phyloP scores from a whole-genome alignment of 2,113 vertebrate genomes.

The Sylvilagus bachmani region DNA sequence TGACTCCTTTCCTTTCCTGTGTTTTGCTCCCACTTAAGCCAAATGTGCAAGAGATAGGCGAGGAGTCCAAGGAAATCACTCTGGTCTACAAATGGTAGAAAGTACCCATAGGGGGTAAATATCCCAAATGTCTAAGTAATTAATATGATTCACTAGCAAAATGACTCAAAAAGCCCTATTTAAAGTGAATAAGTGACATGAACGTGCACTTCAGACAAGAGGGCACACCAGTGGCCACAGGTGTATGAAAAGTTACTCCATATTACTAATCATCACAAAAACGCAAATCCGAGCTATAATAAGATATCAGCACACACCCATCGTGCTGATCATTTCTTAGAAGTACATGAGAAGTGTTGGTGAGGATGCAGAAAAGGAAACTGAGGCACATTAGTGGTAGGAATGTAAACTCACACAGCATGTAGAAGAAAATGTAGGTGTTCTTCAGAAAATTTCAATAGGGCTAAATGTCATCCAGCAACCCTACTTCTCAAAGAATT shows the following conservation, averaged over 20 bases:
- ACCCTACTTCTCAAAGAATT: neutral
- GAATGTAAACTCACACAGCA: neutral
- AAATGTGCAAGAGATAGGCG: neutral
- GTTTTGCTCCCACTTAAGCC: neutral
- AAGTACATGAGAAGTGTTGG: neutral
- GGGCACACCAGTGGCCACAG: neutral
- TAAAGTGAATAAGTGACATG: neutral
- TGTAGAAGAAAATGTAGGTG: neutral
- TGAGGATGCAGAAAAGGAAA: neutral
- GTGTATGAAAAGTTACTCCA: neutral
- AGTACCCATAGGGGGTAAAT: neutral
- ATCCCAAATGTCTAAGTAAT: neutral
- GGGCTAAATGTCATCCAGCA: neutral
- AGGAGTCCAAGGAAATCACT: neutral
- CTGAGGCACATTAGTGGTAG: neutral
- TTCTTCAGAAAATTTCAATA: neutral
- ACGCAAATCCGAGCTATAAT: neutral
- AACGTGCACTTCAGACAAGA: neutral
- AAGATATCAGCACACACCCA: neutral
- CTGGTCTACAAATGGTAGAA: neutral
- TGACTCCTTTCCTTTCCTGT: neutral
- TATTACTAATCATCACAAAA: neutral
- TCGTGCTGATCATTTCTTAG: neutral
- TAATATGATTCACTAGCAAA: neutral
- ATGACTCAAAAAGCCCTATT: neutral